Evolutionary conservation across 2,797 vertebrate genomes (phyloP).

Genomic region (Todus mexicanus): DNA sequence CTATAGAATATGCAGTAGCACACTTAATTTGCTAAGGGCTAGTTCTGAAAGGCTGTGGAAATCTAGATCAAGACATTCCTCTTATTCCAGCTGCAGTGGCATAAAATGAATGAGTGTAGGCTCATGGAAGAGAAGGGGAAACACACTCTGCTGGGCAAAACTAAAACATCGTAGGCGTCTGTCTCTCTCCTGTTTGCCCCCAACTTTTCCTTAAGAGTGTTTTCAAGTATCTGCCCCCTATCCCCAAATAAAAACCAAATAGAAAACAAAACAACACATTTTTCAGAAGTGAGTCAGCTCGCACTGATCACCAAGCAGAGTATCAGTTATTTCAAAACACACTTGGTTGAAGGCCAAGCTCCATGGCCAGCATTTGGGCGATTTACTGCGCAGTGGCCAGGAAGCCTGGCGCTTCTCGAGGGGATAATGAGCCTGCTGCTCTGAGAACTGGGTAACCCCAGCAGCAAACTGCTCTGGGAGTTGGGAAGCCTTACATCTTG

Average conservation of each 20-base stretch:
- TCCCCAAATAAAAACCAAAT: not conserved
- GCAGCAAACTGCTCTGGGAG: not conserved
- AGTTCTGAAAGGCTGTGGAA: not conserved
- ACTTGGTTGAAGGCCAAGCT: not conserved
- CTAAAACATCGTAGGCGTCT: not conserved
- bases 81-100: not conserved
- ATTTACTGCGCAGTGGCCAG: not conserved
- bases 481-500: not conserved
- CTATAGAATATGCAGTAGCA: not conserved
- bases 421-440: not conserved
- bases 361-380: not conserved
- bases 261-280: not conserved
- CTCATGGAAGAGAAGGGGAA: not conserved
- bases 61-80: not conserved
- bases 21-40: not conserved
- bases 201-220: not conserved
- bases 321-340: not conserved
- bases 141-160: not conserved
- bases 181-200: not conserved
- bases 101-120: not conserved
- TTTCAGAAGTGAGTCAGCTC: not conserved
- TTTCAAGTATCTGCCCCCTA: not conserved
- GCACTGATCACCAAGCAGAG: not conserved
- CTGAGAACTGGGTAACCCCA: not conserved
- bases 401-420: not conserved